Evolutionary conservation across 2,797 vertebrate genomes (phyloP), one percentile per base, ranked within the genome.

Genomic region (Bufotes viridis): DNA sequence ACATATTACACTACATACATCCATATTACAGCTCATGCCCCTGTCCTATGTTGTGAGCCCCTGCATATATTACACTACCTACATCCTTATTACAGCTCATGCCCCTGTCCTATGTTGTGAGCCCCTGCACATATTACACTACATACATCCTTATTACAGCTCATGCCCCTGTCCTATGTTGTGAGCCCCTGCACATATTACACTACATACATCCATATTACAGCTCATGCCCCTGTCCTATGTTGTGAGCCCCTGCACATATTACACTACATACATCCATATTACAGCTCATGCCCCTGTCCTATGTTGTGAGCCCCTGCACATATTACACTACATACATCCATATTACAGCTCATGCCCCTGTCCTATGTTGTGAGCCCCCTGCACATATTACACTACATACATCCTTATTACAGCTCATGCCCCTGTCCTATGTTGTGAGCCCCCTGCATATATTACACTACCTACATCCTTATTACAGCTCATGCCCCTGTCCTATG

Each of bases 201-300:
- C 0, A 63, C 60, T 78, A 78, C 49, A n/a, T 76, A 63, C n/a
- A 51, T 6, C 26, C 7, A 0, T 58, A 63, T 20, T 22, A 22
- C 6, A 20, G 20, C 60, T 63, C 60, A 7, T 22, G 9, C 7
- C 60, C 17, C 5, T 63, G 60, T 63, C 20, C 60, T 20, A 63
- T 63, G 20, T 63, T 7, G 9, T 9, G 1, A 1, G 53, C 11
- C 93, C 94, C 95, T 95, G 93, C 87, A 95, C 58, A 60, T 18
- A 60, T 60, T 60, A 15, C 2, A n/a, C 61, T 63, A 63, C 61
- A 63, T 63, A 63, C 20, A 63, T 13, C 13, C 7, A 4, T 60
- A 60, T 60, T 60, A 60, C 61, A 63, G 61, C 20, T 22, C 29
- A 11, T 8, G 10, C 3, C 8, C 26, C 1, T 63, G 79, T 63